A percentile compares a stretch with the other conserved stretches of the same genome.
phyloP scores from a whole-genome alignment of 2,888 invertebrate species.

The Dioctria linearis region DNA sequence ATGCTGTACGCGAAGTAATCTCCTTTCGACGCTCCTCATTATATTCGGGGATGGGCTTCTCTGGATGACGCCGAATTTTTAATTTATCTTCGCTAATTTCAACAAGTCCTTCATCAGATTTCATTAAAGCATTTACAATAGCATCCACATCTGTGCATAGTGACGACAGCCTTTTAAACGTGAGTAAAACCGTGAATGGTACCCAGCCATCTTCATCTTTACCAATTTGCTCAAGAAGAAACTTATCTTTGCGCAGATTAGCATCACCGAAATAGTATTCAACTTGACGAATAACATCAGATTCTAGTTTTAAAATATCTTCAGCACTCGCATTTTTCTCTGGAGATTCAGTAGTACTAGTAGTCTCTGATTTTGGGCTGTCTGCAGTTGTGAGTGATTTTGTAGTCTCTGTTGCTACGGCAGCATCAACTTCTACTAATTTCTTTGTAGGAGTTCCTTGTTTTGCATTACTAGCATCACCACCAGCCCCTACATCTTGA shows the following conservation, averaged over 20 bases:
- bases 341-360: neutral
- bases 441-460: neutral
- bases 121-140: conserved; percentile 82
- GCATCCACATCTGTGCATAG: conserved; percentile 79
- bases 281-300: conserved; percentile 79
- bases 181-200: conserved; percentile 84
- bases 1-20: conserved; percentile 83
- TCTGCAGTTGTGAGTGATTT: neutral
- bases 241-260: conserved; percentile 93
- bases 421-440: conserved; percentile 19
- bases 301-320: conserved; percentile 71
- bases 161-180: conserved; percentile 88
- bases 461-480: conserved; percentile 52
- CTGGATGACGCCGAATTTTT: conserved; percentile 80
- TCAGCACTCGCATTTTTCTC: neutral
- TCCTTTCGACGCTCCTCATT: conserved; percentile 87
- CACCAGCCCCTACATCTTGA: conserved; percentile 57
- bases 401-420: too few relatives aligned
- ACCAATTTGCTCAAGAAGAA: conserved; percentile 88
- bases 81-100: conserved; percentile 76
- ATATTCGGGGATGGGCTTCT: conserved; percentile 82
- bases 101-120: conserved; percentile 81
- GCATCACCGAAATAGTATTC: conserved; percentile 84
- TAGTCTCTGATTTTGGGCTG: neutral
- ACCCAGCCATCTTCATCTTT: conserved; percentile 95